These are phyloP conservation scores for Philypnodon macrostomus DNA, from an alignment of 2,797 vertebrate genomes.

Conservation along the genomic window DNA sequence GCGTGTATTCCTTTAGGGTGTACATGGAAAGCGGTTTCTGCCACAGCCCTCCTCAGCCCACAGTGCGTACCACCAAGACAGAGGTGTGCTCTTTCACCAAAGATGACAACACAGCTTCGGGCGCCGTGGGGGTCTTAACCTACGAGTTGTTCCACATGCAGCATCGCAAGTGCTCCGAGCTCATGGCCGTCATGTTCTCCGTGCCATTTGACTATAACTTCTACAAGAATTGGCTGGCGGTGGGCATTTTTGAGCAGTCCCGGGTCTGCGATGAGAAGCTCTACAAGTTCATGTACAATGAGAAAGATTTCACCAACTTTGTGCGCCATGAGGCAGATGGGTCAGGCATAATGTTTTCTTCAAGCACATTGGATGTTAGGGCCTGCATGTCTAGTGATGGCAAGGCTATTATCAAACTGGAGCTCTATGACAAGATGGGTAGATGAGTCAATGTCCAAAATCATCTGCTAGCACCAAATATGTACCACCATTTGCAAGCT, in stretches of 20 bases:
- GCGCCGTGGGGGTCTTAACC: slow-evolving; percentile 63
- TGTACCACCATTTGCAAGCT: no score
- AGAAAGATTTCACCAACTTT: slow-evolving; percentile 39
- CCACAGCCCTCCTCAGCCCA: slow-evolving; percentile 63
- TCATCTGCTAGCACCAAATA: not conserved
- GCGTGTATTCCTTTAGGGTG: slow-evolving; percentile 32
- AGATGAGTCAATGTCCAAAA: not conserved
- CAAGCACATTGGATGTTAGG: slow-evolving; percentile 38
- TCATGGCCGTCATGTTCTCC: slow-evolving; percentile 68
- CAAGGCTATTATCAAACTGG: slow-evolving; percentile 60
- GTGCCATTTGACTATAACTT: slow-evolving; percentile 70
- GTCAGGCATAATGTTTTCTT: slow-evolving; percentile 28
- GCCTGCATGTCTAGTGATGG: slow-evolving; percentile 64
- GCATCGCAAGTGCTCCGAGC: not conserved
- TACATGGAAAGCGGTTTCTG: slow-evolving; percentile 57
- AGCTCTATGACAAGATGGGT: slow-evolving; percentile 54
- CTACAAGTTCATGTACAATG: slow-evolving; percentile 57
- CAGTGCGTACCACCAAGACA: slow-evolving; percentile 30
- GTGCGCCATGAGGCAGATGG: slow-evolving; percentile 45
- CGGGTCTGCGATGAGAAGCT: slow-evolving; percentile 33
- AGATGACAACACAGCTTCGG: slow-evolving; percentile 63
- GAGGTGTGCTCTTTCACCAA: slow-evolving; percentile 72
- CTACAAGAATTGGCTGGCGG: slow-evolving; percentile 65
- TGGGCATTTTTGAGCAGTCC: slow-evolving; percentile 47
- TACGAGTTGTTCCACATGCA: slow-evolving; percentile 61